Evolutionary conservation across 2,797 vertebrate genomes (phyloP).

Genomic region (Pangasius krempfi): DNA sequence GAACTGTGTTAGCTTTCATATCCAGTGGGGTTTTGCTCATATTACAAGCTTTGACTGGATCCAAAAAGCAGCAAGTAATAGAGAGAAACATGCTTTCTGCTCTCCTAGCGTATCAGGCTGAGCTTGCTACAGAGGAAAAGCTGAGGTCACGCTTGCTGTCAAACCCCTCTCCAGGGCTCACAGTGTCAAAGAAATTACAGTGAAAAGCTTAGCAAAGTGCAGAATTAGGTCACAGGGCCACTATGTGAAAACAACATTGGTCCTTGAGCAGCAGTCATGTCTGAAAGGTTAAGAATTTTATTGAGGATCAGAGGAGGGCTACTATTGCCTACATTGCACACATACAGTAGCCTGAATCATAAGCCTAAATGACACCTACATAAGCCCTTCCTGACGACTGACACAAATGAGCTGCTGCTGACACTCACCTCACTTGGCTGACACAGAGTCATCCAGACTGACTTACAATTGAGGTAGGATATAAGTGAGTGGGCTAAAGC

Average conservation of each 20-base stretch:
- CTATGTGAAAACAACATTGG: background rate
- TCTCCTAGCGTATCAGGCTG: background rate
- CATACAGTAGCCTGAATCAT: background rate
- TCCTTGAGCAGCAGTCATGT: background rate
- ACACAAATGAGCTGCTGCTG: background rate
- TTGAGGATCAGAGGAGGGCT: background rate
- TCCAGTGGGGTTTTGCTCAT: background rate
- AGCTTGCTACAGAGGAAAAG: background rate
- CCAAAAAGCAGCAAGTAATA: conserved; percentile 7
- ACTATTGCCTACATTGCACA: conserved; percentile 1
- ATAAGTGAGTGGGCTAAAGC: too few species aligned
- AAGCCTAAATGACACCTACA: background rate
- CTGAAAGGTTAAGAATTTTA: conserved; percentile 24
- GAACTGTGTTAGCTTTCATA: background rate
- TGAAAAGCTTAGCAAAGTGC: conserved; percentile 6
- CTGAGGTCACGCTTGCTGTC: conserved; percentile 8
- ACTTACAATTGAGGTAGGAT: background rate
- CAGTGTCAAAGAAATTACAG: conserved; percentile 8
- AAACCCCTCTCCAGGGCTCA: background rate
- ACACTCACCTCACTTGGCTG: background rate
- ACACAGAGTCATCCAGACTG: background rate
- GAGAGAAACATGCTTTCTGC: background rate
- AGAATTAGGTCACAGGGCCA: conserved; percentile 8
- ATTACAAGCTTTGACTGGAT: background rate
- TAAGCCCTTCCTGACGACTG: background rate